A percentile compares a stretch with the other conserved stretches of the same genome.
Evolutionary conservation across 2,888 invertebrate species (phyloP).

Genomic region (Drosophila tripunctata): DNA sequence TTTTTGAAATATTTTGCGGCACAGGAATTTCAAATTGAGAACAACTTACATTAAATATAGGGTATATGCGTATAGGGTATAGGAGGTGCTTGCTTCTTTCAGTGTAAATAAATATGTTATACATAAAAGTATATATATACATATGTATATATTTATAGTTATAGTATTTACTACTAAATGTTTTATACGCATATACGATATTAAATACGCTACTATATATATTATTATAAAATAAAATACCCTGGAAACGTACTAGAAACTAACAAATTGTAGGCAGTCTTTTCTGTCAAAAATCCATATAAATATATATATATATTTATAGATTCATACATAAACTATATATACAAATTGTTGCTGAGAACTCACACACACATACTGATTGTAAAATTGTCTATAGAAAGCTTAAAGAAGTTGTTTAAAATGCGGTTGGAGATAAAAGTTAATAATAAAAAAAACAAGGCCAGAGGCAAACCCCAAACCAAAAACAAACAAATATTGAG

Average conservation of each 20-base stretch:
- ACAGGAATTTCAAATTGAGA: constrained; percentile 24
- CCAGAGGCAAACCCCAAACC: constrained; percentile 24
- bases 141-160: constrained; percentile 8
- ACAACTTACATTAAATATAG: background rate
- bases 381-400: constrained; percentile 26
- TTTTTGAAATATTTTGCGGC: constrained; percentile 7
- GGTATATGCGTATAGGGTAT: constrained; percentile 9
- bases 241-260: constrained; percentile 14
- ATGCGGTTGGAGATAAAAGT: constrained; percentile 11
- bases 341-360: constrained; percentile 28
- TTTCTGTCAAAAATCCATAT: constrained; percentile 26
- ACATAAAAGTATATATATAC: constrained; percentile 1
- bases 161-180: constrained; percentile 4
- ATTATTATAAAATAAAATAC: constrained; percentile 16
- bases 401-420: constrained; percentile 37
- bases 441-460: constrained; percentile 28
- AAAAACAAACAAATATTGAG: constrained; percentile 1
- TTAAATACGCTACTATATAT: constrained; percentile 19
- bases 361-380: constrained; percentile 6
- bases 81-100: background rate
- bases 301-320: constrained; percentile 21
- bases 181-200: constrained; percentile 7
- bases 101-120: too few species aligned
- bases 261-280: constrained; percentile 41
- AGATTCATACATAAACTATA: constrained; percentile 10